Evolutionary conservation across 2,113 vertebrate genomes (phyloP).

Genomic region (Ptilorrhoa leucosticta): DNA sequence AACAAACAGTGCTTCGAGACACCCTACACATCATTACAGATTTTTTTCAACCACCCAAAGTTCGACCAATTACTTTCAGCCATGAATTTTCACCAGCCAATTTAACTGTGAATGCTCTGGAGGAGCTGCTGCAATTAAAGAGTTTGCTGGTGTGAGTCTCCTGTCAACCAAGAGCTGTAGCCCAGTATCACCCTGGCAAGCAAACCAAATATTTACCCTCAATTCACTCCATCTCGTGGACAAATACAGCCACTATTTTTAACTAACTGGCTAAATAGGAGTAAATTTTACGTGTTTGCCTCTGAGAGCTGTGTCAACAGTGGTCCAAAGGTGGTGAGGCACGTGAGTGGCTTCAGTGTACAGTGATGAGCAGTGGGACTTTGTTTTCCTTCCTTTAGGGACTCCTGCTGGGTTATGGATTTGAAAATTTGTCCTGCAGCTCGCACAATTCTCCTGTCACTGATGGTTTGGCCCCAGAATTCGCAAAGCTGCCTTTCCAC

Average conservation of each 20-base stretch:
- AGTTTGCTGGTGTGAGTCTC: background rate
- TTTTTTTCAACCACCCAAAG: background rate
- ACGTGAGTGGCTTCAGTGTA: rapidly evolving
- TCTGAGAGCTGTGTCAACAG: background rate
- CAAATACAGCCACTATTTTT: background rate
- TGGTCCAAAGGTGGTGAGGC: background rate
- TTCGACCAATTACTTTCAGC: background rate
- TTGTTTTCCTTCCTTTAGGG: background rate
- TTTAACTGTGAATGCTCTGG: no score
- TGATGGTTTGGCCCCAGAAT: background rate
- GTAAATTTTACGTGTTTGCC: background rate
- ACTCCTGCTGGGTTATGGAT: background rate
- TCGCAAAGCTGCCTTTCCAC: background rate
- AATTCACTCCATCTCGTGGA: background rate
- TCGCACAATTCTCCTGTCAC: background rate
- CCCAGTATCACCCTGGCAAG: background rate
- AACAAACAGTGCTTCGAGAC: background rate
- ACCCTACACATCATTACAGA: rapidly evolving
- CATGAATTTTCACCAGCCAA: background rate
- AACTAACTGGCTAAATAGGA: background rate
- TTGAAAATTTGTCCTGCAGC: background rate
- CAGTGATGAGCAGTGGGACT: rapidly evolving
- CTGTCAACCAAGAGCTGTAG: background rate
- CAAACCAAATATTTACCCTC: constrained; percentile 5
- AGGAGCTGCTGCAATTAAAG: background rate